phyloP scores from a whole-genome alignment of 2,888 invertebrate species.

The Malachius bipustulatus region DNA sequence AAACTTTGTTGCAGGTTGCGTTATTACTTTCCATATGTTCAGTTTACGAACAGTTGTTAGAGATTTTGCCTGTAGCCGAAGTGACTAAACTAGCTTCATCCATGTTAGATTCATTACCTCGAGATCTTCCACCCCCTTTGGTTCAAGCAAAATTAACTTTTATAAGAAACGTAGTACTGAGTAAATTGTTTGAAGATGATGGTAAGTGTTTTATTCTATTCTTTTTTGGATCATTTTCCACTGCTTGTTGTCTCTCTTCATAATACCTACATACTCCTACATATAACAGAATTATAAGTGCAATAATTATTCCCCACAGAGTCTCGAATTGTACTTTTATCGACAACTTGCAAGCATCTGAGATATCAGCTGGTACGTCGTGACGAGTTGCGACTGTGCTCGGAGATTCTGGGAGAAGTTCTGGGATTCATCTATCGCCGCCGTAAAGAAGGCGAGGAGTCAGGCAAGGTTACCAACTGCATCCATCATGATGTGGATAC shows the following conservation, averaged over 20 bases:
- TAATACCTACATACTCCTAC: too few species aligned
- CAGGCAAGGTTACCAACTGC: slow-evolving; percentile 48
- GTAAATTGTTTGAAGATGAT: slow-evolving; percentile 60
- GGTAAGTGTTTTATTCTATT: too few species aligned
- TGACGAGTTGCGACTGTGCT: slow-evolving; percentile 72
- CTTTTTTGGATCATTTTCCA: too few species aligned
- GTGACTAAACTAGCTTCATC: slow-evolving; percentile 66
- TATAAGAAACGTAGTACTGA: slow-evolving; percentile 67
- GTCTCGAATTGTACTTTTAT: slow-evolving; percentile 70
- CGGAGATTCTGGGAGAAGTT: slow-evolving; percentile 78
- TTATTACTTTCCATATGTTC: slow-evolving; percentile 71
- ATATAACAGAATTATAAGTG: neutral
- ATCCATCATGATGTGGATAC: slow-evolving; percentile 72
- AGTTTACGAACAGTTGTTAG: slow-evolving; percentile 69
- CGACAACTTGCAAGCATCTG: slow-evolving; percentile 75
- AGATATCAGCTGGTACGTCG: slow-evolving; percentile 69
- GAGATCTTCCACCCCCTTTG: slow-evolving; percentile 51
- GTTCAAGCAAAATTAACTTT: slow-evolving; percentile 73
- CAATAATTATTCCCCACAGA: too few species aligned
- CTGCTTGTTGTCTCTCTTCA: too few species aligned
- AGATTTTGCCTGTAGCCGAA: slow-evolving; percentile 62
- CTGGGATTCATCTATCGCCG: slow-evolving; percentile 52
- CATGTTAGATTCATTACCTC: slow-evolving; percentile 65
- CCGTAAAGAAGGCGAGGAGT: slow-evolving; percentile 37
- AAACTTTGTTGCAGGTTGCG: slow-evolving; percentile 48